Evolutionary conservation across 2,888 invertebrate species (phyloP).

Genomic region (Drosophila prostipennis): DNA sequence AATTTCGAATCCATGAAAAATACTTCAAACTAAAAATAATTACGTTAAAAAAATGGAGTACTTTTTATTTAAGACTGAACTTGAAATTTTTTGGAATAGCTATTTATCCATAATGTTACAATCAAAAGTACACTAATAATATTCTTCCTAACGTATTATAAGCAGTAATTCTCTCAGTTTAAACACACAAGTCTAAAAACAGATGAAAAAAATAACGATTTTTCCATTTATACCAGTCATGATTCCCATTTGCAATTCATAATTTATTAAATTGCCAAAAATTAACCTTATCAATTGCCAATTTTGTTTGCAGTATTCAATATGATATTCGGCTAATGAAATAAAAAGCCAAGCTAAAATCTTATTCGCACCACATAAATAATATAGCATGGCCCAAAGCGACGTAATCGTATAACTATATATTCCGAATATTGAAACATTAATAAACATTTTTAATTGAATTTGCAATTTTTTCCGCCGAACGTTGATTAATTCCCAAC

Average conservation of each 20-base stretch:
- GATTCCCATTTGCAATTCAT: neutral
- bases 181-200: neutral
- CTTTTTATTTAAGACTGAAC: too few relatives aligned
- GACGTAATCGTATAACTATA: constrained; percentile 19
- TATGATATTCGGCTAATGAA: neutral
- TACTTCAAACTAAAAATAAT: too few relatives aligned
- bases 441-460: constrained; percentile 39
- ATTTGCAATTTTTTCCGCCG: constrained; percentile 23
- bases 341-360: constrained; percentile 3
- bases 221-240: neutral
- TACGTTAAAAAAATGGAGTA: too few relatives aligned
- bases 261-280: neutral
- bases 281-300: neutral
- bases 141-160: too few relatives aligned
- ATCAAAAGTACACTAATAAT: too few relatives aligned
- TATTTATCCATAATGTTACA: too few relatives aligned
- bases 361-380: constrained; percentile 28
- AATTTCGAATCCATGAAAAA: too few relatives aligned
- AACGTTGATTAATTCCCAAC: constrained; percentile 45
- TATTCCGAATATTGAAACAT: constrained; percentile 42
- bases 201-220: neutral
- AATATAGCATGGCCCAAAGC: constrained; percentile 30
- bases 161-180: too few relatives aligned
- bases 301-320: neutral
- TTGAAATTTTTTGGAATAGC: too few relatives aligned